Conservation (phyloP, 2,888 invertebrate genomes). For the Vesta saturnalis region DNA sequence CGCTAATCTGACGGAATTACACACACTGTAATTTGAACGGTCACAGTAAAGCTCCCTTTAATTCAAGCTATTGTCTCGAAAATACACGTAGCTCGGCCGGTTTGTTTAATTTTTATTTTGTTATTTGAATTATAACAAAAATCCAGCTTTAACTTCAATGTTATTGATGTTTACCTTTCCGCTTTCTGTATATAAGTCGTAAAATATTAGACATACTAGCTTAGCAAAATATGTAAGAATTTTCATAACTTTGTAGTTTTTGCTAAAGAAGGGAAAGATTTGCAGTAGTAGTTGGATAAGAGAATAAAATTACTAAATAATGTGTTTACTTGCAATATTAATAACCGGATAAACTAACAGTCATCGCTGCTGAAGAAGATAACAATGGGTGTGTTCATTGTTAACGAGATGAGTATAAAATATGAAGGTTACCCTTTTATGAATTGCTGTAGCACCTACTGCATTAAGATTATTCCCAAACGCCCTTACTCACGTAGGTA, state of each 20-base stretch:
- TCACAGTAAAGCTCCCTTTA: slow-evolving; percentile 57
- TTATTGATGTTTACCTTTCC: background rate
- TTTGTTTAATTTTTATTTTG: slow-evolving; percentile 35
- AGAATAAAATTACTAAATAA: slow-evolving; percentile 1
- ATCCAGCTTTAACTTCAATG: slow-evolving; percentile 18
- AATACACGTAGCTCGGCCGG: slow-evolving; percentile 47
- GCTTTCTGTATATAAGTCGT: background rate
- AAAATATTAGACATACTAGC: background rate
- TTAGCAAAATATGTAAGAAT: background rate
- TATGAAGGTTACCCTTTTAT: slow-evolving; percentile 1
- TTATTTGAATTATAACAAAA: slow-evolving; percentile 21
- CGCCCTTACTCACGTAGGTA: too few species aligned
- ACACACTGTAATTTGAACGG: slow-evolving; percentile 59
- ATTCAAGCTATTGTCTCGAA: slow-evolving; percentile 60
- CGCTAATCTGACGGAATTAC: slow-evolving; percentile 63
- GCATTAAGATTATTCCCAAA: background rate
- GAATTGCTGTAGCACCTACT: background rate
- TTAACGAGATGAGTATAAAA: background rate
- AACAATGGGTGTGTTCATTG: slow-evolving; percentile 7
- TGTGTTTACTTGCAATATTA: slow-evolving; percentile 11
- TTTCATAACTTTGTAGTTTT: background rate
- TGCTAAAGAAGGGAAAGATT: background rate
- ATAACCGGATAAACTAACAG: slow-evolving; percentile 7
- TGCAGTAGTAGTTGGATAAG: background rate
- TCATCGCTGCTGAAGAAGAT: slow-evolving; percentile 8